Evolutionary conservation across 2,113 vertebrate species (phyloP).

Genomic region (Columba janthina): DNA sequence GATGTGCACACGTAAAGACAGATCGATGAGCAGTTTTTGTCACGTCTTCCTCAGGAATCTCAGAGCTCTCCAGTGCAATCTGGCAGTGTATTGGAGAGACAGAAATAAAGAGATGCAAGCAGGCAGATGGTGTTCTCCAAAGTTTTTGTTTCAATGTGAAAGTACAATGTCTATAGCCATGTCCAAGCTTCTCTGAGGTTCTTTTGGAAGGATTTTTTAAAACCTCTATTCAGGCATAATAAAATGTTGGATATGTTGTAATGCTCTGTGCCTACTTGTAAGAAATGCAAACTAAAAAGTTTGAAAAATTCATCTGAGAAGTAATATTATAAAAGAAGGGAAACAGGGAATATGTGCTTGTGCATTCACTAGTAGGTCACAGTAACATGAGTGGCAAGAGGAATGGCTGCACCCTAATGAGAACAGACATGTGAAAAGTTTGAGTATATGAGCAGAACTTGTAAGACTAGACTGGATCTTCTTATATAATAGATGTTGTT

Average conservation of each 20-base stretch:
- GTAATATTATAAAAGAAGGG: neutral
- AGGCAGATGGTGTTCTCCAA: neutral
- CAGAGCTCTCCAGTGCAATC: neutral
- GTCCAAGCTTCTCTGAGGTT: neutral
- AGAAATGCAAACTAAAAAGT: neutral
- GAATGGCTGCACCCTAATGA: neutral
- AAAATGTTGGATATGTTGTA: no score
- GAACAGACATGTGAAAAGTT: neutral
- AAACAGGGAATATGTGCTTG: neutral
- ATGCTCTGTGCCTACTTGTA: neutral
- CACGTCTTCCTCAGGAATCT: slow-evolving; percentile 2
- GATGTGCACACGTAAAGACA: neutral
- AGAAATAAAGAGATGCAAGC: neutral
- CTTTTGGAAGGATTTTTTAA: slow-evolving; percentile 8
- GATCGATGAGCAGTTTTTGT: neutral
- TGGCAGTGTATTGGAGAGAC: neutral
- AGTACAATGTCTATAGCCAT: neutral
- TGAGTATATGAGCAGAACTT: neutral
- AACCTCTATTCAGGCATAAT: no score
- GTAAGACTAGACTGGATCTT: neutral
- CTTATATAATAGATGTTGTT: neutral
- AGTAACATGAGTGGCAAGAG: neutral
- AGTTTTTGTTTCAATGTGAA: neutral
- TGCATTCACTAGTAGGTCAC: neutral
- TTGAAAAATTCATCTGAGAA: neutral